Conservation (phyloP, 2,113 vertebrate species). For the Tonatia bakeri region DNA sequence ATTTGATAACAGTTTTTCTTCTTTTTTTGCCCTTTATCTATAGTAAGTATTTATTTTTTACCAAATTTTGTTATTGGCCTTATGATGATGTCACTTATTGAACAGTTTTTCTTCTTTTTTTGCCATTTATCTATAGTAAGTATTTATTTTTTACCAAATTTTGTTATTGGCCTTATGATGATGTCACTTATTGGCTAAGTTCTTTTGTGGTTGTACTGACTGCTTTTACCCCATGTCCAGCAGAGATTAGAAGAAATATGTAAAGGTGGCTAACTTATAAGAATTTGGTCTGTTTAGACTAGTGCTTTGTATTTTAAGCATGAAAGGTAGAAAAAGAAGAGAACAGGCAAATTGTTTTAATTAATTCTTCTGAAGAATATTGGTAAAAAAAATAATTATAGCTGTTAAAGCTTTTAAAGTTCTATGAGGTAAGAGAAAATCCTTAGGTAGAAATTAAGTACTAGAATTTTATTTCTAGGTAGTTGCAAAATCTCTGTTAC, state of each 20-base stretch:
- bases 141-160: neutral
- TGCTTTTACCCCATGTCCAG: neutral
- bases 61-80: neutral
- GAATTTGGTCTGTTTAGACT: neutral
- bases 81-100: neutral
- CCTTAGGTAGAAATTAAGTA: neutral
- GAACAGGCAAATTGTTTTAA: neutral
- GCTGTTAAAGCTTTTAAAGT: neutral
- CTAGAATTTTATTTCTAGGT: constrained; percentile 31
- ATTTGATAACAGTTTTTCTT: neutral
- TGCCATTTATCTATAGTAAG: neutral
- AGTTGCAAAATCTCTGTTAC: constrained; percentile 21
- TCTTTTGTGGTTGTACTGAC: neutral
- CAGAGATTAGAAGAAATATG: neutral
- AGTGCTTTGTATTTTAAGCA: neutral
- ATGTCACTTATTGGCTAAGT: neutral
- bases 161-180: neutral
- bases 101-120: neutral
- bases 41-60: neutral
- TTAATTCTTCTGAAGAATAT: neutral
- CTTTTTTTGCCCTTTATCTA: neutral
- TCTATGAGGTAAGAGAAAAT: neutral
- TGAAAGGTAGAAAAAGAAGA: neutral
- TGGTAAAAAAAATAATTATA: neutral
- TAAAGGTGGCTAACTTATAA: neutral